These are phyloP conservation scores for Sebastiscus albofasciatus DNA, from an alignment of 2,797 vertebrate genomes.

Conservation along the genomic window DNA sequence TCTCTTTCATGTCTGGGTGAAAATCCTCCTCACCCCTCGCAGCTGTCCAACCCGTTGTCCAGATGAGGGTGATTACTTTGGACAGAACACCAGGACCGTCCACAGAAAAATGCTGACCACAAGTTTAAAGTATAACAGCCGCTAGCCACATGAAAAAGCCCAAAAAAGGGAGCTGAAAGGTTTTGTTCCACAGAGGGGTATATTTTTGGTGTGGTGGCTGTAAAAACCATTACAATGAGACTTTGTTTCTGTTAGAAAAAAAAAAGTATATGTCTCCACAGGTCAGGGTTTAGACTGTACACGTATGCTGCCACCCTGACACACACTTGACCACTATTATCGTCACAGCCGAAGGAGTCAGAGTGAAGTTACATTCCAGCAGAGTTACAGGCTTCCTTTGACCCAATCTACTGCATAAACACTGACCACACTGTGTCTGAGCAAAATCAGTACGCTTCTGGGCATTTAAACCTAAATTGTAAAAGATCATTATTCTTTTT, in stretches of 20 bases:
- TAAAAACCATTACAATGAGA: conserved; percentile 75
- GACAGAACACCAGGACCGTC: conserved; percentile 70
- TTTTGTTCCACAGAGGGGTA: conserved; percentile 69
- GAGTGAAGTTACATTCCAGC: conserved; percentile 55
- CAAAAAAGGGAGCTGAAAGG: conserved; percentile 53
- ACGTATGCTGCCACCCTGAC: conserved; percentile 48
- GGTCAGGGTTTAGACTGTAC: conserved; percentile 60
- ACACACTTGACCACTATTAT: conserved; percentile 50
- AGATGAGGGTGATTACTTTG: conserved; percentile 73
- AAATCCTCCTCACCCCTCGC: conserved; percentile 40
- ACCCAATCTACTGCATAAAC: conserved; percentile 35
- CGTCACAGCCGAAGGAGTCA: conserved; percentile 47
- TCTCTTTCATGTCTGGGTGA: conserved; percentile 53
- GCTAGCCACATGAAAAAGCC: conserved; percentile 73
- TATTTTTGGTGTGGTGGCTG: conserved; percentile 70
- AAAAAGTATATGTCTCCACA: conserved; percentile 60
- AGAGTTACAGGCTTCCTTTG: conserved; percentile 54
- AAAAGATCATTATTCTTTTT: neutral
- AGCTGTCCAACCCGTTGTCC: conserved; percentile 72
- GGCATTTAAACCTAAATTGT: neutral
- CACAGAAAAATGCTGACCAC: conserved; percentile 67
- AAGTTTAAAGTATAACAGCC: conserved; percentile 77
- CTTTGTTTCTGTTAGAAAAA: conserved; percentile 63
- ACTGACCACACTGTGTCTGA: conserved; percentile 33
- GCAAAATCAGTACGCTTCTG: neutral